Conservation (phyloP, 2,888 invertebrate genomes). For the Teleiodes luculella region DNA sequence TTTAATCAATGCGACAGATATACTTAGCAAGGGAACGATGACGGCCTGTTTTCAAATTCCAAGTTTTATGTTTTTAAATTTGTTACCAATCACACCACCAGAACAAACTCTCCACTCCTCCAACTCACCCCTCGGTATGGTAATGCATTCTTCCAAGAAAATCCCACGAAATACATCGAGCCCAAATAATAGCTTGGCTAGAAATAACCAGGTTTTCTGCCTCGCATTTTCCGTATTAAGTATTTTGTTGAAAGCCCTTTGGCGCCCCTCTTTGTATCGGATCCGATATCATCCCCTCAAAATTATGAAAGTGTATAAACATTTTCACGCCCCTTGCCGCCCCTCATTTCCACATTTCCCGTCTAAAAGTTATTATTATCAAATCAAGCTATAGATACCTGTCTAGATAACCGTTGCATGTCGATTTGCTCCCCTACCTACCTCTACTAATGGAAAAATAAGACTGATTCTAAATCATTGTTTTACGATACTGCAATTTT, state of each 20-base stretch:
- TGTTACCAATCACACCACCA: conserved; percentile 4
- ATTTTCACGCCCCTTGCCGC: conserved; percentile 70
- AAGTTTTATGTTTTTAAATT: neutral
- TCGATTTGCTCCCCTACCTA: conserved; percentile 50
- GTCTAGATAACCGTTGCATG: conserved; percentile 64
- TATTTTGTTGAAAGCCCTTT: conserved; percentile 69
- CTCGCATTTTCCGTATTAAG: conserved; percentile 70
- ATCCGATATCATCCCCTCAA: conserved; percentile 72
- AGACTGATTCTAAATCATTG: conserved; percentile 67
- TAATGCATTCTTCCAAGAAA: conserved; percentile 39
- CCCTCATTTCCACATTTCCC: conserved; percentile 65
- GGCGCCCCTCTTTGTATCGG: conserved; percentile 56
- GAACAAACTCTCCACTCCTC: neutral
- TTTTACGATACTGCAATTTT: conserved; percentile 69
- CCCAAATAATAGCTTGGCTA: conserved; percentile 46
- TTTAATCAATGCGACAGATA: no score
- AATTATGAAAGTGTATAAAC: conserved; percentile 79
- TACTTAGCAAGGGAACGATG: no score
- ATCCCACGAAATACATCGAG: conserved; percentile 42
- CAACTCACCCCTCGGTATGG: conserved; percentile 29
- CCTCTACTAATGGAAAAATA: conserved; percentile 64
- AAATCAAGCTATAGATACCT: conserved; percentile 75
- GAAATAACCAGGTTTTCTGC: conserved; percentile 62
- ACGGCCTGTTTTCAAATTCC: no score
- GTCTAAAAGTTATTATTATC: conserved; percentile 74